Base-by-base conservation (phyloP, 2,113 vertebrate genomes). In the Apteryx mantelli region DNA sequence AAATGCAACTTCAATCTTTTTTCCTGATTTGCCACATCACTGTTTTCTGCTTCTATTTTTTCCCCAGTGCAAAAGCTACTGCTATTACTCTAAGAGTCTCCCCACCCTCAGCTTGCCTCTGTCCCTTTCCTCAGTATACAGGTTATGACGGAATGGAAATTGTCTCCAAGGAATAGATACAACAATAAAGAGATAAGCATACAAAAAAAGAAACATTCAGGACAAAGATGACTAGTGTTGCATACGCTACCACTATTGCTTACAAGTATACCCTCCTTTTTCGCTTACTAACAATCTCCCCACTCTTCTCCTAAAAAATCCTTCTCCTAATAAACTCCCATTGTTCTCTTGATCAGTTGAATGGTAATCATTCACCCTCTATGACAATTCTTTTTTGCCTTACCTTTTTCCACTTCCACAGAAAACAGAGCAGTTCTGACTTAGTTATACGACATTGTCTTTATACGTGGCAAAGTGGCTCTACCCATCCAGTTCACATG, bases 161-260 rank as follows among this genome's bases (percentile, higher is more conserved):
- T 56, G 63, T 25, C n/a, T 74, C 21, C 58, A 73, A 93, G 34
- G n/a, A 85, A 79, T 3, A 82, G 40, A 20, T 46, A 73, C 2
- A 71, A 26, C 11, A 44, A 25, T 11, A 56, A 61, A 81, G 4
- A 5, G 28, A 17, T 9, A 53, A 32, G 4, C 9, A 32, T 0
- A 24, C 28, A 40, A 60, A 53, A 16, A 52, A 70, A 65, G 11
- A 90, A 80, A 82, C 5, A 65, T 73, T 22, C 9, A 63, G 82
- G 46, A 78, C 48, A 79, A 85, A 89, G 65, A 60, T 16, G 7
- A 6, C 2, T 7, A 30, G 30, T 6, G 11, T 46, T 61, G 38
- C 53, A 18, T 7, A 5, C 0, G 0, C 24, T 66, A 48, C 17
- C 81, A 34, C 17, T 44, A 14, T 8, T 5, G 2, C 46, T 56